These are phyloP conservation scores for Gambusia yucatana DNA, from an alignment of 2,797 vertebrate genomes.

Conservation along the genomic window DNA sequence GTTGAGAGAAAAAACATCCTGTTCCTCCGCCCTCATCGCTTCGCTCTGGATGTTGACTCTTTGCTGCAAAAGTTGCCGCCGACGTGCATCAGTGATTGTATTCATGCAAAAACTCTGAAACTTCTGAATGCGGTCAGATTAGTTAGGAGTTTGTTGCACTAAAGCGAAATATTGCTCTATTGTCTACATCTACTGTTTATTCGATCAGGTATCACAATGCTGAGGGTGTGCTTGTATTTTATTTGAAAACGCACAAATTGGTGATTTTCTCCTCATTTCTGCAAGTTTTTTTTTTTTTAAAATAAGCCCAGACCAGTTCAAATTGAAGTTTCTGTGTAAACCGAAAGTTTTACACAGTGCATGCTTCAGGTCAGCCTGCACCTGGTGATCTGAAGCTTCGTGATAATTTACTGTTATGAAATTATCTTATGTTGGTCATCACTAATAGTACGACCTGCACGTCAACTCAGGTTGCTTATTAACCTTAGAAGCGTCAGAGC, in stretches of 20 bases:
- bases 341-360: not conserved
- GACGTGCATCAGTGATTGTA: conserved; percentile 15
- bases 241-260: not conserved
- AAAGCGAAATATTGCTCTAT: not conserved
- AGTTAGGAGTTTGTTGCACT: not conserved
- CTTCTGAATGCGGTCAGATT: not conserved
- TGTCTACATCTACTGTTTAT: conserved; percentile 3
- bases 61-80: conserved; percentile 54
- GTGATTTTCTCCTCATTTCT: not conserved
- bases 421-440: not conserved
- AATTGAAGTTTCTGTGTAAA: not conserved
- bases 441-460: not conserved
- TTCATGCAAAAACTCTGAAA: conserved; percentile 6
- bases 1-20: conserved; percentile 43
- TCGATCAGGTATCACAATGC: not conserved
- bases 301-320: not conserved
- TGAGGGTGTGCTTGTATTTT: not conserved
- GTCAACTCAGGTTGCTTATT: not conserved
- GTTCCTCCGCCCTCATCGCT: conserved; percentile 29
- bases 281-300: not conserved
- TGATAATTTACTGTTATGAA: not conserved
- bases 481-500: not conserved
- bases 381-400: not conserved
- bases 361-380: too few species aligned
- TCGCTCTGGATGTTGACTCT: conserved; percentile 35